These are phyloP conservation scores for Melolontha melolontha DNA, from an alignment of 2,888 invertebrate genomes.

Conservation along the genomic window DNA sequence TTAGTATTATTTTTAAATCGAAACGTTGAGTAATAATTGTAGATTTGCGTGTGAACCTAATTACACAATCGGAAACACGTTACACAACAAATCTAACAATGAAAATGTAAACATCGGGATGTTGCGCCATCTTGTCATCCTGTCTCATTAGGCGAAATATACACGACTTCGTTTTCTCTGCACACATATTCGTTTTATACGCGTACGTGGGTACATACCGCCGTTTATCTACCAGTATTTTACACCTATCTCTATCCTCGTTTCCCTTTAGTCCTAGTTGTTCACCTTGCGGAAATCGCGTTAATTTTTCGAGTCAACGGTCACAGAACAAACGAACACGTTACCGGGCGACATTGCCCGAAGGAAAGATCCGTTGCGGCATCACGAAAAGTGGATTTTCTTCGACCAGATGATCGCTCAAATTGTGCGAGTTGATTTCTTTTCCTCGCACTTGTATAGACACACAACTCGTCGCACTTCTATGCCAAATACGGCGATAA, in stretches of 20 bases:
- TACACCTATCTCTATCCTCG: neutral
- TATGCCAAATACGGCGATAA: neutral
- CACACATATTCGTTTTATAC: conserved; percentile 1
- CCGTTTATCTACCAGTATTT: neutral
- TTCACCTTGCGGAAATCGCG: conserved; percentile 16
- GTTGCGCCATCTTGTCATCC: conserved; percentile 15
- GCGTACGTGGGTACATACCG: neutral
- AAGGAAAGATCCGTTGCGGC: neutral
- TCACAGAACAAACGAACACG: conserved; percentile 2
- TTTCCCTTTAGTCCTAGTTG: conserved; percentile 6
- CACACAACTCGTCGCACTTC: neutral
- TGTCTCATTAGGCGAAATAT: conserved; percentile 1
- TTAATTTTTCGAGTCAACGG: conserved; percentile 13
- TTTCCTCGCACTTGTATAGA: neutral
- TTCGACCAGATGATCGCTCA: conserved; percentile 12
- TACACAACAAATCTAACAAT: conserved; percentile 9
- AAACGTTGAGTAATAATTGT: no score
- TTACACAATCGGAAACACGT: conserved; percentile 12
- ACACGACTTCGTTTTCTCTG: conserved; percentile 6
- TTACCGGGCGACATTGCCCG: neutral
- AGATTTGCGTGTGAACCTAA: neutral
- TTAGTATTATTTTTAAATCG: no score
- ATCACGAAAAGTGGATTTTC: conserved; percentile 3
- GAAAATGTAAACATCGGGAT: conserved; percentile 18
- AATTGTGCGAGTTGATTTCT: neutral